Evolutionary conservation across 2,113 vertebrate genomes (phyloP), one percentile per base, ranked within the genome.

Genomic region (Oxyura jamaicensis): DNA sequence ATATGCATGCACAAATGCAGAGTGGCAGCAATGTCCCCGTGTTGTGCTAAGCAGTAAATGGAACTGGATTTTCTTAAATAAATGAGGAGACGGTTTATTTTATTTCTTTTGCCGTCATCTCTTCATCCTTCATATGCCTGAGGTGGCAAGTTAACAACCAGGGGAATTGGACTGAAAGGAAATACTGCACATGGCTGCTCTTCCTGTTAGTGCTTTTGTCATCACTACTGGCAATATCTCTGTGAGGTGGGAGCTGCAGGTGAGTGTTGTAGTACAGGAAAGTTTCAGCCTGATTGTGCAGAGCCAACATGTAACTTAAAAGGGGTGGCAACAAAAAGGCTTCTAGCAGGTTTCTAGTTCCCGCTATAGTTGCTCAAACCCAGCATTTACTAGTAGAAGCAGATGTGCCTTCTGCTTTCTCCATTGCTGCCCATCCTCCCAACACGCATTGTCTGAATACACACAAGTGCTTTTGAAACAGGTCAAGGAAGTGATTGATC

Each of bases 21-120:
- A 52, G 42, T 28, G 79, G 46, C 48, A 86, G 48, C 29, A 69
- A n/a, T 50, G 48, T 21, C 39, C 21, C 75, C 81, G 96, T 97
- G 31, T 69, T 80, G 96, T 98, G 97, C 97, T 74, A 97, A 98
- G 96, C 76, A 73, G 98, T 98, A 98, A 98, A 98, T 96, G 97
- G 96, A 91, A 94, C 93, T 96, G 97, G 96, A 87, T 93, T 82
- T 58, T 88, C 96, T 98, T 96, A 98, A 98, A 98, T 97, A 98
- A 97, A 98, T 97, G 96, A 97, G 84, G 46, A 67, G 25, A 96
- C 97, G 96, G 85, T 96, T 97, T 97, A 98, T 98, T 98, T 95
- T 97, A 98, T 98, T 98, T 98, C 46, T 13, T 86, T 67, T 78
- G 23, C 56, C 93, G 95, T 86, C 50, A 98, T 92, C 97, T 97